Percentiles rank a stretch among this genome's conserved stretches.
These are phyloP conservation scores for Mohoua ochrocephala DNA, from an alignment of 2,113 vertebrate genomes.

Conservation along the genomic window DNA sequence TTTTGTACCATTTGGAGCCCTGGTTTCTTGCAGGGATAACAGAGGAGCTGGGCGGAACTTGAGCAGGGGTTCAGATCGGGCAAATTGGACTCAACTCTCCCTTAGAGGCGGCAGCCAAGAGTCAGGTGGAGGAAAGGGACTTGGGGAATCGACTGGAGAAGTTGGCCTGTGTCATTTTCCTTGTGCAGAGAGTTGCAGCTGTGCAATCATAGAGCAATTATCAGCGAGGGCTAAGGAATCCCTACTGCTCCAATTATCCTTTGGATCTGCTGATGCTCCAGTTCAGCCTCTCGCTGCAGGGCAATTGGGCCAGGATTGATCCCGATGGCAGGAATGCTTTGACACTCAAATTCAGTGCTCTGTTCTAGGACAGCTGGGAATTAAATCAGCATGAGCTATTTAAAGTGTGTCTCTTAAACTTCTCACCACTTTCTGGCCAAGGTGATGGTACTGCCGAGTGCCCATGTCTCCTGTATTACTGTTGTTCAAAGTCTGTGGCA, in stretches of 20 bases:
- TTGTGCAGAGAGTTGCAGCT: neutral
- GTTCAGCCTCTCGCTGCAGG: neutral
- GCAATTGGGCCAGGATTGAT: neutral
- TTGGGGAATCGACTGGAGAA: neutral
- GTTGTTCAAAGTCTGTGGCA: neutral
- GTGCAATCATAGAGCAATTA: neutral
- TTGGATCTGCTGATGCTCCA: neutral
- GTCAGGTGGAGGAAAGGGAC: neutral
- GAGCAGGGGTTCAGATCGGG: neutral
- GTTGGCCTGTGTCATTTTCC: neutral
- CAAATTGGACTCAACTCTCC: neutral
- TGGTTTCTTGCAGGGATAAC: neutral
- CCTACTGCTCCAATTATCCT: neutral
- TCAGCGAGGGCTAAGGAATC: neutral
- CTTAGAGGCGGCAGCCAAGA: neutral
- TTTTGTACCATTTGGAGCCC: neutral
- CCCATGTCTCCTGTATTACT: fast-evolving
- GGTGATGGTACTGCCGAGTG: neutral
- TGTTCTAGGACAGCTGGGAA: neutral
- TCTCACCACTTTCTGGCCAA: neutral
- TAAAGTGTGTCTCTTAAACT: neutral
- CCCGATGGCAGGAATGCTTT: neutral
- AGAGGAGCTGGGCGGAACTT: neutral
- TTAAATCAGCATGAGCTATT: neutral
- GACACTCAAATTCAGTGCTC: neutral